A percentile compares a stretch with the other conserved stretches of the same genome.
Conservation (phyloP, 2,888 invertebrate genomes). For the Nycteola revayana region DNA sequence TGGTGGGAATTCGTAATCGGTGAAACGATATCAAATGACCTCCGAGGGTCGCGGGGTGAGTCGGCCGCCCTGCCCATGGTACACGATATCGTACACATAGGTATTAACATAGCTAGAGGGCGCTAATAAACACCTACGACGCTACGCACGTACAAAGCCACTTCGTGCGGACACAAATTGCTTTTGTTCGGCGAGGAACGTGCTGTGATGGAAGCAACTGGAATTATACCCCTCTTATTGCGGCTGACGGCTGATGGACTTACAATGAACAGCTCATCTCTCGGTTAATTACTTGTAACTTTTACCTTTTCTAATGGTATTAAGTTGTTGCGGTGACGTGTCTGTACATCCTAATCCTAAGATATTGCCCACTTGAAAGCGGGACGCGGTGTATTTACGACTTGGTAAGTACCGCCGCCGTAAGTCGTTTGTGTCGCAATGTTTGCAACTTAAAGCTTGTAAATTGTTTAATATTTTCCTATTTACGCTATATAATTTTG, state of each 20-base stretch:
- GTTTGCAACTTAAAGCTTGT: too few species aligned
- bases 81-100: constrained; percentile 35
- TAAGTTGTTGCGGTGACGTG: constrained; percentile 39
- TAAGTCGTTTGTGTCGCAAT: too few species aligned
- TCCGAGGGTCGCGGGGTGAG: constrained; percentile 51
- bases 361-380: too few species aligned
- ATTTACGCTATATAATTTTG: too few species aligned
- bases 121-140: constrained; percentile 75
- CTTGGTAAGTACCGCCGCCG: too few species aligned
- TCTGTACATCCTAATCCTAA: constrained; percentile 9
- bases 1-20: constrained; percentile 59
- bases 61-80: constrained; percentile 13
- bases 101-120: constrained; percentile 54
- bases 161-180: constrained; percentile 77
- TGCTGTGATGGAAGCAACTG: constrained; percentile 57
- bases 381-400: too few species aligned
- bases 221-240: constrained; percentile 51
- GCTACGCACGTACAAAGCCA: constrained; percentile 72
- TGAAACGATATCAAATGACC: constrained; percentile 63
- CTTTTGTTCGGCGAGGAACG: constrained; percentile 73
- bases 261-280: constrained; percentile 49
- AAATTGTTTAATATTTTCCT: too few species aligned
- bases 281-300: constrained; percentile 54
- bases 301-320: constrained; percentile 51
- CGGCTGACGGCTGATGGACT: constrained; percentile 60